phyloP scores from a whole-genome alignment of 2,888 invertebrate genomes.

The Dicycla oo region DNA sequence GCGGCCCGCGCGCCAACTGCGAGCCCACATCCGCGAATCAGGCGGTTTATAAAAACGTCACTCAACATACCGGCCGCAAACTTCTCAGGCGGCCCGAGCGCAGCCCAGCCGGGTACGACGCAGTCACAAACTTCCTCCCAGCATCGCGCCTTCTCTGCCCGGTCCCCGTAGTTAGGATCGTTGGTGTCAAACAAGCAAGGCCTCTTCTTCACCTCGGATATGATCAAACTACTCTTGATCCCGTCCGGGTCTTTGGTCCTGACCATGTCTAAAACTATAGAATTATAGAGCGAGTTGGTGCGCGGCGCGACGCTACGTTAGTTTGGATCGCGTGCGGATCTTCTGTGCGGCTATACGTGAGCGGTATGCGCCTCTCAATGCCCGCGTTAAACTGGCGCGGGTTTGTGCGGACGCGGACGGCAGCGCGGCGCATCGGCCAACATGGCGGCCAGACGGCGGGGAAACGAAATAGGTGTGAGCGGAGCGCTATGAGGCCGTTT shows the following conservation, averaged over 20 bases:
- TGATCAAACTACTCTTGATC: constrained; percentile 84
- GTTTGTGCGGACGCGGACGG: constrained; percentile 72
- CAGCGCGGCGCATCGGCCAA: constrained; percentile 77
- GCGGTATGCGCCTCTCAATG: constrained; percentile 80
- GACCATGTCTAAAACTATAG: constrained; percentile 76
- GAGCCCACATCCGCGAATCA: constrained; percentile 72
- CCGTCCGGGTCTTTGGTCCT: constrained; percentile 84
- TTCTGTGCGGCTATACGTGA: constrained; percentile 70
- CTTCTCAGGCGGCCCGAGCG: constrained; percentile 83
- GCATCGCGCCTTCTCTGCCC: constrained; percentile 84
- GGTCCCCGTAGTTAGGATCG: constrained; percentile 84
- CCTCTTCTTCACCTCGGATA: constrained; percentile 84
- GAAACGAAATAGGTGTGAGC: constrained; percentile 84
- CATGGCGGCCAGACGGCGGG: constrained; percentile 82
- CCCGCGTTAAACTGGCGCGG: constrained; percentile 88
- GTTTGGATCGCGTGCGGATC: constrained; percentile 70
- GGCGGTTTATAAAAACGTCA: constrained; percentile 71
- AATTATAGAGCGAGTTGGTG: constrained; percentile 32
- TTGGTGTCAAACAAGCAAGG: constrained; percentile 86
- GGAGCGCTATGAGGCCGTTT: constrained; percentile 71
- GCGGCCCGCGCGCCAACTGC: constrained; percentile 62
- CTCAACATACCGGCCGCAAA: constrained; percentile 84
- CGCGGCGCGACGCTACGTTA: constrained; percentile 56
- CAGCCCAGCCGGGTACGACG: constrained; percentile 85
- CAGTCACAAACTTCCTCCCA: constrained; percentile 87